Base-by-base conservation (phyloP, 2,888 invertebrate genomes). In the Caenorhabditis macrosperma region DNA sequence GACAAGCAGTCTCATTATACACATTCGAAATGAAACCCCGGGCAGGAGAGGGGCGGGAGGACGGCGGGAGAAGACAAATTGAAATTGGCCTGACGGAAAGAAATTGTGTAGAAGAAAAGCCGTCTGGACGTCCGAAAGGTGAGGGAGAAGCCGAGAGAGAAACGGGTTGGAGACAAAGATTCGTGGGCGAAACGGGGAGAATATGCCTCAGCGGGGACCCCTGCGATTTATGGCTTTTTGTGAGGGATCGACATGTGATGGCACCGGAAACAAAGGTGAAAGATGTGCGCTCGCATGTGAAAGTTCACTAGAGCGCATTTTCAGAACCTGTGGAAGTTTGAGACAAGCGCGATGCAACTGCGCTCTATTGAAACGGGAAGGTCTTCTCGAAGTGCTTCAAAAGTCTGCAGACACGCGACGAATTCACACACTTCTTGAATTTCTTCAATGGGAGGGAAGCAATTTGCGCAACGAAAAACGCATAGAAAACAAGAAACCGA, bases 61-160 rank as follows among this genome's bases (percentile, higher is more conserved):
- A 6, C 30, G n/a, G n/a, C n/a, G n/a, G n/a, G n/a, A n/a, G n/a
- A n/a, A 57, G 57, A 57, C 64, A 64, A 64, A 64, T 64, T 64
- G 64, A 15, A 35, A 52, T 64, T 61, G 12, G 24, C 20, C 33
- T 7, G 9, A 26, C 20, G 50, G 24, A 50, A 5, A 33, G 4
- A 35, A 35, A 15, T 22, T 4, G n/a, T 17, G 38, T 26, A 59
- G 22, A 12, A 15, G 41, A 59, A 33, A 38, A 38, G 38, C 38
- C 38, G 38, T 38, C 38, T 9, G 38, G 15, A 38, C 9, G 38
- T 3, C 9, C 3, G 38, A 38, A 38, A 38, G 38, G 38, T 38
- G 38, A 35, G 35, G 24, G 57, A 35, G 33, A 55, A 30, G 55
- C 9, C 10, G 57, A 48, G 38, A 38, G 35, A 35, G 41, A 66